Evolutionary conservation across 1,140 invertebrate genomes (phyloP).

Genomic region (Ectropis grisescens): DNA sequence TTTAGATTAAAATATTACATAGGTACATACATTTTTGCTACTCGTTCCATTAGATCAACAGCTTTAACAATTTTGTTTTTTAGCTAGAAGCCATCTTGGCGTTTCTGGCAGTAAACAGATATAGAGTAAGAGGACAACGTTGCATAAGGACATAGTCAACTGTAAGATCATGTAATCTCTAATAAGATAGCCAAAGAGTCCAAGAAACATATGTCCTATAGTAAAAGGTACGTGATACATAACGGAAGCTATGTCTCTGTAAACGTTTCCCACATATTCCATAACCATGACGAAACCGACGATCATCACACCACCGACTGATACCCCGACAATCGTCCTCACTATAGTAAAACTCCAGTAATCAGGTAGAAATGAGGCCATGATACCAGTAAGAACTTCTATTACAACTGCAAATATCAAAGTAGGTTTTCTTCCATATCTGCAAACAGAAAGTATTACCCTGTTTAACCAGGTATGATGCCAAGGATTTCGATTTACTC

Average conservation of each 20-base stretch:
- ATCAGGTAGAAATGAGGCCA: slow-evolving; percentile 73
- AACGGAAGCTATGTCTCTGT: slow-evolving; percentile 72
- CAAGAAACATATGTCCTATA: slow-evolving; percentile 66
- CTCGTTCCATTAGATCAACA: slow-evolving; percentile 61
- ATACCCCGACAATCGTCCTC: slow-evolving; percentile 73
- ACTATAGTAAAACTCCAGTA: slow-evolving; percentile 74
- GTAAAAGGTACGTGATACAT: slow-evolving; percentile 73
- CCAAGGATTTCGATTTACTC: too few relatives aligned
- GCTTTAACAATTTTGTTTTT: slow-evolving; percentile 71
- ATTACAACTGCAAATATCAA: slow-evolving; percentile 72
- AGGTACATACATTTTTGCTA: slow-evolving; percentile 66
- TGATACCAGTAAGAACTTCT: slow-evolving; percentile 71
- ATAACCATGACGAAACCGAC: slow-evolving; percentile 72
- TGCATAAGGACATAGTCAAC: slow-evolving; percentile 65
- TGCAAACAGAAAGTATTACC: slow-evolving; percentile 25
- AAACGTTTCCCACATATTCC: slow-evolving; percentile 60
- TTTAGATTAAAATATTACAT: too few relatives aligned
- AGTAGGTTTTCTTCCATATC: slow-evolving; percentile 73
- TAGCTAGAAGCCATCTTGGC: slow-evolving; percentile 75
- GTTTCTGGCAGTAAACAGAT: slow-evolving; percentile 79
- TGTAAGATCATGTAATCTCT: slow-evolving; percentile 70
- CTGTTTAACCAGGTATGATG: too few relatives aligned
- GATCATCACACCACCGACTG: slow-evolving; percentile 73
- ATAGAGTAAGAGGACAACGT: slow-evolving; percentile 64
- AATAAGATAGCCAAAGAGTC: slow-evolving; percentile 69